Evolutionary conservation across 2,888 invertebrate genomes (phyloP), one percentile per base, ranked within the genome.

Genomic region (Scrobipalpa costella): DNA sequence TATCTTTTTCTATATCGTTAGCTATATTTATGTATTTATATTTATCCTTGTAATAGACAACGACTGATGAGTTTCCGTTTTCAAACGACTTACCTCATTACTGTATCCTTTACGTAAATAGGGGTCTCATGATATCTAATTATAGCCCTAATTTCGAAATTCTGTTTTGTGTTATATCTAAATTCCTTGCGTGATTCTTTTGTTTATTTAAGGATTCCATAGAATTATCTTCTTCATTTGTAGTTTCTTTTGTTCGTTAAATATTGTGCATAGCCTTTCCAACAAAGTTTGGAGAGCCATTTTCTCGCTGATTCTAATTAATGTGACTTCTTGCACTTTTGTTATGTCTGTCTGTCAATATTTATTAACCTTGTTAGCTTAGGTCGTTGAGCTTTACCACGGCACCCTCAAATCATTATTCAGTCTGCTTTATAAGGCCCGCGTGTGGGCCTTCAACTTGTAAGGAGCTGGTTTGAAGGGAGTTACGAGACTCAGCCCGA

Each of bases 361-460:
- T 44, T 44, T 44, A 44, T 44, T 33, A 15, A 34, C 27, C 55
- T 55, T 15, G 55, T 55, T 34, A 55, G 55, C 33, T 34, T 34
- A 27, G 55, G 55, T 55, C 55, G 9, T 55, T 34, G 55, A 33
- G 55, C 55, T 55, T 55, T 27, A 55, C 27, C 15, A 15, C 19
- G 19, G 38, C 15, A 57, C 21, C 19, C 57, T 57, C 38, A 57
- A 59, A 44, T 44, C 44, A 59, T 59, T 44, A 59, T 44, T 59
- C 59, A 59, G 44, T 59, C 44, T n/a, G 44, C 59, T 59, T 27
- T 44, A 59, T 44, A 44, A 36, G 44, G n/a, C 27, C 19, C n/a
- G 40, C 38, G 27, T 59, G 44, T 21, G 59, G 59, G 27, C 59
- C 59, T 59, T 59, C 44, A 59, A 59, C 59, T 59, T 59, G 59